phyloP scores from a whole-genome alignment of 1,140 invertebrate genomes.

The Drosophila malerkotliana region DNA sequence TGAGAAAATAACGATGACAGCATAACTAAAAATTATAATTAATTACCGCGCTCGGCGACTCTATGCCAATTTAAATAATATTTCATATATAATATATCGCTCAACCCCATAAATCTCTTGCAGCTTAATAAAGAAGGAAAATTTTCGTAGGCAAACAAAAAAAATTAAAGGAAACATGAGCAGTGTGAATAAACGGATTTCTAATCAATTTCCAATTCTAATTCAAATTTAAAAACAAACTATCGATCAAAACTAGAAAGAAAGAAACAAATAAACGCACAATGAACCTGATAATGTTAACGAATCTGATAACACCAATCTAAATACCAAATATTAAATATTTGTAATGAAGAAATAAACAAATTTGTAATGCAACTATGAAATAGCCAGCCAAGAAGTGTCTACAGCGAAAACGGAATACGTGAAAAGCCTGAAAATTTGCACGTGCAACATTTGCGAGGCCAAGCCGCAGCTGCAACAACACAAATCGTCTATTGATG shows the following conservation, averaged over 20 bases:
- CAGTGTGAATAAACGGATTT: slow-evolving; percentile 46
- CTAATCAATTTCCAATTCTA: slow-evolving; percentile 27
- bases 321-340: slow-evolving; percentile 39
- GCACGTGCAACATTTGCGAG: slow-evolving; percentile 34
- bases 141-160: slow-evolving; percentile 17
- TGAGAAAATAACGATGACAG: slow-evolving; percentile 36
- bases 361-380: slow-evolving; percentile 33
- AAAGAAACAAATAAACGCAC: slow-evolving; percentile 56
- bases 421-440: slow-evolving; percentile 28
- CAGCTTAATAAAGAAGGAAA: slow-evolving; percentile 47
- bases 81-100: slow-evolving; percentile 22
- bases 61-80: slow-evolving; percentile 36
- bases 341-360: slow-evolving; percentile 34
- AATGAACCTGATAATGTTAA: slow-evolving; percentile 65
- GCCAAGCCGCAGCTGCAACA: slow-evolving; percentile 22
- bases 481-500: slow-evolving; percentile 78
- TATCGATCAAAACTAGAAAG: slow-evolving; percentile 53
- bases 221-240: slow-evolving; percentile 35
- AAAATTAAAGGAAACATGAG: slow-evolving; percentile 43
- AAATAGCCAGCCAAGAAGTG: slow-evolving; percentile 42
- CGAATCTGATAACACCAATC: slow-evolving; percentile 44
- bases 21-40: slow-evolving; percentile 39
- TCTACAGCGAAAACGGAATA: slow-evolving; percentile 27
- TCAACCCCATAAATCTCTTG: slow-evolving; percentile 41
- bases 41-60: slow-evolving; percentile 29